Base-by-base conservation (phyloP, 2,113 vertebrate genomes). In the Percopsis transmontana region DNA sequence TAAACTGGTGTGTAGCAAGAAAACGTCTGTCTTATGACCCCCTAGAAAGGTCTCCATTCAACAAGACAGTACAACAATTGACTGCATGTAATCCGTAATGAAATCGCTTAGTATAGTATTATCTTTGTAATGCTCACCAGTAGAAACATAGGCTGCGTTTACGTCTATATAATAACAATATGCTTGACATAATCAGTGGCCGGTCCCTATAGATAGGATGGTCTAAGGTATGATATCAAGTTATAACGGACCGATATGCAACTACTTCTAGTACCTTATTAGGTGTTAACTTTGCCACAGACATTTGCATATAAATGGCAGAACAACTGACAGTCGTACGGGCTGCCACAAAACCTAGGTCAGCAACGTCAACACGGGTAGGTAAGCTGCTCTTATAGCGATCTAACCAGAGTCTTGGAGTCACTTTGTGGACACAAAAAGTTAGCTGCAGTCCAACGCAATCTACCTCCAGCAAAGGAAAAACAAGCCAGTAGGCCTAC, bases 341-440 rank as follows among this genome's bases (percentile, higher is more conserved):
- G 27, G 27, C 15, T 47, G 44, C 12, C 15, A 15, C 20, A 56
- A 55, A 39, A 56, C 24, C 55, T 20, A n/a, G 62, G 38, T 12
- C 58, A 47, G 48, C 65, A 75, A 52, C 55, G 70, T 19, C 66
- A 56, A 53, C 38, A 81, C 70, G 84, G 85, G 82, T 72, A 21
- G 65, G 63, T 19, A 41, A 27, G n/a, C n/a, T n/a, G n/a, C n/a
- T n/a, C n/a, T n/a, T n/a, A 76, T 15, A 72, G 33, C 51, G 64
- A 69, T 66, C 62, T 63, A 58, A 68, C 79, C 48, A 60, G 59
- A 63, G 50, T 8, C 42, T 56, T 60, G 23, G 41, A 76, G 24
- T 55, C 38, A 44, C 39, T n/a, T 50, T 19, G 42, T 57, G 1
- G 11, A 2, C 11, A 2, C 11, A 38, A 24, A 42, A 58, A 72